Evolutionary conservation across 37 sponge, comb jelly and placozoan species (phyloP), one percentile per base, ranked within the genome.

Genomic region (Ianthella basta): DNA sequence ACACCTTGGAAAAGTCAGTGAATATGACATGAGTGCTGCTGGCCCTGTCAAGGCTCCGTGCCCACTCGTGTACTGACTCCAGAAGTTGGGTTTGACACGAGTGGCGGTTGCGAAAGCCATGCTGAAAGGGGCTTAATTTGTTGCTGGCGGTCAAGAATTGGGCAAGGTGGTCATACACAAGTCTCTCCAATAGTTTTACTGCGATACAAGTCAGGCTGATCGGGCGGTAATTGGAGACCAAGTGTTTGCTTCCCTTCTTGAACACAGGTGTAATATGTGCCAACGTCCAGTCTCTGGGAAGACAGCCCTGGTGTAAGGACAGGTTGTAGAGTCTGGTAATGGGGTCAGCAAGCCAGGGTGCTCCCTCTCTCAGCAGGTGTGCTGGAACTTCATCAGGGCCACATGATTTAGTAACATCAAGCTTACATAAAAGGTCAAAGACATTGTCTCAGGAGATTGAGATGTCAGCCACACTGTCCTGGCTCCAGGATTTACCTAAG

Each of bases 191-290:
- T 3, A 85, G 6, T 32, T 85, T 85, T 0, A 77, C 65, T 0
- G 34, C 66, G 25, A 78, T 77, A 37, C 86, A 61, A 30, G 79
- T 78, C 0, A 85, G 86, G 57, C 86, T 85, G 12, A 85, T 59
- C n/a, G 86, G 86, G 16, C 86, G 32, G 30, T 87, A 87, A 81
- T 87, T 87, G 0, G 70, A 55, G 24, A 50, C 39, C 0, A 60
- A 77, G 69, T 87, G 82, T 60, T 67, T 87, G 72, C 80, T 70
- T 1, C 87, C 87, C 25, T 80, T 87, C 55, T 87, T 87, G 33
- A 69, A 68, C 0, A 87, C 87, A 4, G 87, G 87, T 21, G 72
- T 20, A 33, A 86, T 54, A 63, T 86, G 78, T 21, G 68, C 86
- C 41, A 30, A 65, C 24, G 27, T 77, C 86, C 86, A 86, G 20